Base-by-base conservation (phyloP, 2,888 invertebrate genomes). In the Prosopocoilus inquinatus region DNA sequence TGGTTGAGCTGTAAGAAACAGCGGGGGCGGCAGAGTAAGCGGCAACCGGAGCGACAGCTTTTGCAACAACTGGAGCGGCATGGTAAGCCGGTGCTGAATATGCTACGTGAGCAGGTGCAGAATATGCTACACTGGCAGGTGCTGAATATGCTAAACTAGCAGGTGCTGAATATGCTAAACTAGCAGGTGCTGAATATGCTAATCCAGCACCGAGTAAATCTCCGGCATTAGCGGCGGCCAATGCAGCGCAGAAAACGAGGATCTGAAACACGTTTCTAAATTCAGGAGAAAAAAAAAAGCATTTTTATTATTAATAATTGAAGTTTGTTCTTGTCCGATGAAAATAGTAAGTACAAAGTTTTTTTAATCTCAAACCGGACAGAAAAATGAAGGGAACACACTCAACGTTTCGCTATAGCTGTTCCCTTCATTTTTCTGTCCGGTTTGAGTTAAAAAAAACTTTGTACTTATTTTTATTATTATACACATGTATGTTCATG, bases 141-240 rank as follows among this genome's bases (percentile, higher is more conserved):
- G 57, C 57, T 15, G 57, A 41, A 43, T 51, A 50, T 15, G 55
- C 51, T 15, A 50, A 36, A 16, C 38, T 16, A 1, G 53, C 34
- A 28, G 43, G 58, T 44, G 35, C 15, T 13, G 54, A 54, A 28
- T 54, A 54, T n/a, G 55, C 55, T n/a, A 44, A 11, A 11, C 41
- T 13, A 3, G 54, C 57, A 12, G 59, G 61, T 2, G 57, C 43
- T 7, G 60, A 54, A 28, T 58, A 56, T 28, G 46, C 46, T 34
- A 44, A 38, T 20, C 46, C 50, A 28, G 47, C 51, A 47, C 47
- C 41, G 12, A 50, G 43, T 41, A 62, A 50, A 9, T 28, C 32
- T 20, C 61, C 62, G 11, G 62, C 62, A 15, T 55, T 55, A 43
- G 53, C 60, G 9, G 45, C 57, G 34, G 62, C 60, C 53, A 62